Evolutionary conservation across 2,797 vertebrate genomes (phyloP), one percentile per base, ranked within the genome.

Genomic region (Apogon talboti): DNA sequence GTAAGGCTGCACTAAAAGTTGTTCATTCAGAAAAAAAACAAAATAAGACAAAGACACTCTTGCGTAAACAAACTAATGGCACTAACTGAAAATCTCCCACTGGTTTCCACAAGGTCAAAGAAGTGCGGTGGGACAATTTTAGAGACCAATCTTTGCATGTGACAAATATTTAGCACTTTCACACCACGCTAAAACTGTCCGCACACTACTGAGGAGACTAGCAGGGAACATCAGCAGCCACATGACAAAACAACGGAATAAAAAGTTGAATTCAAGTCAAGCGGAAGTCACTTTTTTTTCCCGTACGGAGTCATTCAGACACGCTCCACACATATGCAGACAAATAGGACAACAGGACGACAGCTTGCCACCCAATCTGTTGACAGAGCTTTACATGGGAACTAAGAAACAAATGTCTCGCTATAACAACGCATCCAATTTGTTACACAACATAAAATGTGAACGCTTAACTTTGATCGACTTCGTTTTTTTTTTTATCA

Each of bases 1-100:
- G 21, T 69, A 47, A 54, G 11, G 57, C 16, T 63, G 4, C 3
- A 21, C 13, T 11, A 2, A 65, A 44, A 10, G 21, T 24, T 43
- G 50, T n/a, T 49, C 35, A 66, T 55, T 70, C n/a, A 59, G 19
- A n/a, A 24, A 42, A 7, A 16, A 58, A 76, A n/a, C n/a, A n/a
- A n/a, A n/a, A n/a, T n/a, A n/a, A n/a, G n/a, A n/a, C n/a, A n/a
- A n/a, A n/a, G n/a, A n/a, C n/a, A n/a, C n/a, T n/a, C n/a, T n/a
- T n/a, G n/a, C n/a, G n/a, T n/a, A 28, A 14, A 45, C 2, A 13
- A 5, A 59, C 28, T 9, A 16, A 40, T 15, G 33, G 5, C n/a
- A 48, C 8, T 28, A 4, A 44, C 18, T 0, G 21, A 51, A 10
- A 45, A 57, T 42, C 12, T 28, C 0, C 62, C 49, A 13, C 42